A percentile compares a stretch with the other conserved stretches of the same genome.
Evolutionary conservation across 2,888 invertebrate genomes (phyloP).

Genomic region (Ferrisia virgata): DNA sequence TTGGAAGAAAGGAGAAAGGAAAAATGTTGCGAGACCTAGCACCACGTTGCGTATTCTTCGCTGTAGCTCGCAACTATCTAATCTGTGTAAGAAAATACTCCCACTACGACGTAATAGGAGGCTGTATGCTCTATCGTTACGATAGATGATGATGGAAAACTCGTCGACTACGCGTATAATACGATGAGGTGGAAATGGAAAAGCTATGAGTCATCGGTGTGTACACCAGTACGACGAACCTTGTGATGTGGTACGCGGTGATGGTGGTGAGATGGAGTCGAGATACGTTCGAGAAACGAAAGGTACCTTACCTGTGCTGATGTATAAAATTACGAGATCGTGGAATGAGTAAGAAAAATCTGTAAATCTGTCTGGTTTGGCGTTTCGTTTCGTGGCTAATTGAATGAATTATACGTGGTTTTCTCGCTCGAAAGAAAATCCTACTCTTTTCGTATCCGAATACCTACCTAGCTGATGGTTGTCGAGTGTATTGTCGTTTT

Average conservation of each 20-base stretch:
- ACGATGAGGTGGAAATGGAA: neutral
- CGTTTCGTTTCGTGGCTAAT: neutral
- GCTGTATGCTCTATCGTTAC: too few relatives aligned
- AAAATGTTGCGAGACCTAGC: neutral
- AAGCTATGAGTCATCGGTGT: constrained; percentile 27
- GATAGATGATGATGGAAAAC: neutral
- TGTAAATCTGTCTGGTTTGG: neutral
- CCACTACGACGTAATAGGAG: neutral
- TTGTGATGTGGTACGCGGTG: neutral
- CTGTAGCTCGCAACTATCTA: too few relatives aligned
- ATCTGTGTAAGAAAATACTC: neutral
- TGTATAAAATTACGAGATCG: neutral
- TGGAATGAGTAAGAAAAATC: neutral
- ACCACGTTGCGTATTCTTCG: too few relatives aligned
- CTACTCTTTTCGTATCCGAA: neutral
- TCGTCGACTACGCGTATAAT: neutral
- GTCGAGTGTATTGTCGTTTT: neutral
- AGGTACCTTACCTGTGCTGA: too few relatives aligned
- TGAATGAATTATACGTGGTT: neutral
- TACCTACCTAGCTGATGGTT: neutral
- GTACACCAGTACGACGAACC: neutral
- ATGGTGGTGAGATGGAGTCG: neutral
- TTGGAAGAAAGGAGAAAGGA: neutral
- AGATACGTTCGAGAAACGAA: neutral
- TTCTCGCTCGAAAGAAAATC: neutral